phyloP scores from a whole-genome alignment of 2,888 invertebrate species.

The Dynastes tityus region DNA sequence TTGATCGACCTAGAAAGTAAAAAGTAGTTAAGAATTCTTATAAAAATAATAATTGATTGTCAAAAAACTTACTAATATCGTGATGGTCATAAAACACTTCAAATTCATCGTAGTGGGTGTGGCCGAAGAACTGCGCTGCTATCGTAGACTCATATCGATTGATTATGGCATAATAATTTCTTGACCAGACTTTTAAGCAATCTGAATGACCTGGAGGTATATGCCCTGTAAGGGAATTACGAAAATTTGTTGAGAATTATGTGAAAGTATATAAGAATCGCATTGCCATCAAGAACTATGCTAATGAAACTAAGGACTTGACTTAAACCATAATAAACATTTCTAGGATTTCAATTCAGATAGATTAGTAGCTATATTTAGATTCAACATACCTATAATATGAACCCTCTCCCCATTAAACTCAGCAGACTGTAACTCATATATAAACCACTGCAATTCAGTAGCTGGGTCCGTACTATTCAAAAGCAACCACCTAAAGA shows the following conservation, averaged over 20 bases:
- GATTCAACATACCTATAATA: slow-evolving; percentile 80
- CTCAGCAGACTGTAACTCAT: slow-evolving; percentile 94
- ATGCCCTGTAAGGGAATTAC: slow-evolving; percentile 75
- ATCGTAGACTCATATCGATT: slow-evolving; percentile 92
- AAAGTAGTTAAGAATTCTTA: too few relatives aligned
- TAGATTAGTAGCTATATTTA: neutral
- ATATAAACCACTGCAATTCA: slow-evolving; percentile 95
- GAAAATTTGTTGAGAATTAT: neutral
- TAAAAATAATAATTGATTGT: neutral
- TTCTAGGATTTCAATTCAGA: too few relatives aligned
- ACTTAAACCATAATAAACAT: too few relatives aligned
- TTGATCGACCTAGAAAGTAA: slow-evolving; percentile 78
- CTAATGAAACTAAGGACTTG: too few relatives aligned
- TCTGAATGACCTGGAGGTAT: slow-evolving; percentile 96
- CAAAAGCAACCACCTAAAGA: slow-evolving; percentile 85
- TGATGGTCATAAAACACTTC: slow-evolving; percentile 92
- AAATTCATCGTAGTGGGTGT: slow-evolving; percentile 95
- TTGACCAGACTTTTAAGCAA: slow-evolving; percentile 95
- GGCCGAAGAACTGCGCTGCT: slow-evolving; percentile 93
- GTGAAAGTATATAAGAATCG: too few relatives aligned
- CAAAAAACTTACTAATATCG: slow-evolving; percentile 77
- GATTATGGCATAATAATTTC: slow-evolving; percentile 92
- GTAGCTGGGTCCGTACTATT: slow-evolving; percentile 98
- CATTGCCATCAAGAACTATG: too few relatives aligned
- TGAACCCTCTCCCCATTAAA: slow-evolving; percentile 96